Evolutionary conservation across 2,113 vertebrate species (phyloP).

Genomic region (Ancistrus triradiatus): DNA sequence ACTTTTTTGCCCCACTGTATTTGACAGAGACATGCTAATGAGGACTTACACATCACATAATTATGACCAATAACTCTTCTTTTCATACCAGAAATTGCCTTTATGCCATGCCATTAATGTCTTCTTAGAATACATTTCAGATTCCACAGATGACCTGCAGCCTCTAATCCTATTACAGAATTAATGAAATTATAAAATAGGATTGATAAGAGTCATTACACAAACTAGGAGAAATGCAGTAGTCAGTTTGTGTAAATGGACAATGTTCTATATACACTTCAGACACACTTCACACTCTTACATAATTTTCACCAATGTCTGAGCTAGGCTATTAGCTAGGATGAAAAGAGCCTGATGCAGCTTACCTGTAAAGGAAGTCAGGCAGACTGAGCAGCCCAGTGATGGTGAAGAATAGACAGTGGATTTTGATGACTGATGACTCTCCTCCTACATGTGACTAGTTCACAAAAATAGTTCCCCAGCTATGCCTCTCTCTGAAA

Average conservation of each 20-base stretch:
- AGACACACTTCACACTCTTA: slow-evolving; percentile 12
- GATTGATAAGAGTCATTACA: background rate
- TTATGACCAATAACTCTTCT: slow-evolving; percentile 22
- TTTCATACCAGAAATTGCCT: slow-evolving; percentile 4
- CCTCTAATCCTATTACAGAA: slow-evolving; percentile 2
- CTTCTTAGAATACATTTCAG: slow-evolving; percentile 11
- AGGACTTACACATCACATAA: slow-evolving; percentile 11
- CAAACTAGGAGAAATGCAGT: slow-evolving; percentile 18
- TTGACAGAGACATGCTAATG: background rate
- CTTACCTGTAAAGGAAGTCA: slow-evolving; percentile 45
- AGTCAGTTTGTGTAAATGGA: slow-evolving; percentile 4
- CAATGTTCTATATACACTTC: slow-evolving; percentile 10
- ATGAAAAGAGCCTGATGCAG: slow-evolving; percentile 13
- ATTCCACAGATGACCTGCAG: background rate
- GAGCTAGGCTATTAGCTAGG: slow-evolving; percentile 25
- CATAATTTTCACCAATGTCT: slow-evolving; percentile 31
- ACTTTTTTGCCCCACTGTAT: too few relatives aligned
- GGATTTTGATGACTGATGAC: slow-evolving; percentile 45
- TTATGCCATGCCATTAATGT: background rate
- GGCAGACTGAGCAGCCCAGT: slow-evolving; percentile 20
- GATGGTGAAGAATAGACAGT: slow-evolving; percentile 17
- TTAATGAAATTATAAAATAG: slow-evolving; percentile 2
- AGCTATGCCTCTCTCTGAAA: slow-evolving; percentile 31
- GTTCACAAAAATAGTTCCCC: slow-evolving; percentile 48
- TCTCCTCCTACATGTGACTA: slow-evolving; percentile 40